Base-by-base conservation (phyloP, 2,113 vertebrate species). In the Silurus meridionalis region DNA sequence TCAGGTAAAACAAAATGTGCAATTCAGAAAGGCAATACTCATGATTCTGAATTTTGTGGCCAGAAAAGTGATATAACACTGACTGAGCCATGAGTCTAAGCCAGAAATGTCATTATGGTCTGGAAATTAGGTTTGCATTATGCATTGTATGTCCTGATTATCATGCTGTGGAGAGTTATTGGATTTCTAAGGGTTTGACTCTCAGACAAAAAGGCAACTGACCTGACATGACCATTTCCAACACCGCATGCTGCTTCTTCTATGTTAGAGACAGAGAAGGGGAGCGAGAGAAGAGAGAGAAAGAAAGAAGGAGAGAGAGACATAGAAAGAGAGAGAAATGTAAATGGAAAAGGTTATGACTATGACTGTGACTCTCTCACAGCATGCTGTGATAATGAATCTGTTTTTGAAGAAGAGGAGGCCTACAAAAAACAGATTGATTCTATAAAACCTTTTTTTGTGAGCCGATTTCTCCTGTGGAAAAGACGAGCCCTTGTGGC, bases 101-200 rank as follows among this genome's bases (percentile, higher is more conserved):
- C 50, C 19, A 52, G 48, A n/a, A 75, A 75, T 25, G 6, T 6
- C 28, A 28, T 28, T 28, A 28, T 71, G 19, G 46, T 21, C 71
- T 75, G 21, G 48, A 52, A 75, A 75, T 75, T 75, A 23, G 72
- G 46, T 52, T 23, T 52, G 19, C 48, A 23, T 52, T 37, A 37
- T 37, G 37, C 37, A 37, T 37, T 37, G 2, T 37, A 74, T 60
- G 50, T 78, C 69, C 23, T 3, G 37, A 81, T 37, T 71, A 28
- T 78, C 67, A 82, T 53, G n/a, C 83, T 85, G 85, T 63, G 66
- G 53, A 21, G 83, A 85, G 66, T 85, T 83, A 58, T 79, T 87
- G 80, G 78, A 85, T 87, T 86, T 85, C 80, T 13, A n/a, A 53
- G 71, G 81, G 86, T 87, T 89, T 87, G n/a, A 81, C 48, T 89